Conservation (phyloP, 2,113 vertebrate species). For the Cyanoramphus novaezelandiae region DNA sequence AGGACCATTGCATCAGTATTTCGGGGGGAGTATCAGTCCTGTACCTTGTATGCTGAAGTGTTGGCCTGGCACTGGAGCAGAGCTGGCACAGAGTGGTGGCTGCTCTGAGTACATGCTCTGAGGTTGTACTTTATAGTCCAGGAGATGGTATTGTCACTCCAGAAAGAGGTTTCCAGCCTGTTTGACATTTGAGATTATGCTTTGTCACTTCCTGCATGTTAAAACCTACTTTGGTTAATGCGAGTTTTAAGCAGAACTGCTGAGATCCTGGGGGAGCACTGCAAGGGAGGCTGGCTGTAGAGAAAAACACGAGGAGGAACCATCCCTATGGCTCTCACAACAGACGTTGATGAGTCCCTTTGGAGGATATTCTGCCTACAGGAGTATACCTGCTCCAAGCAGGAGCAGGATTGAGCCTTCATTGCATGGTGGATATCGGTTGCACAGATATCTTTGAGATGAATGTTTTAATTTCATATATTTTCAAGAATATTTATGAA, state of each 20-base stretch:
- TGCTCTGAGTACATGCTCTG: not conserved
- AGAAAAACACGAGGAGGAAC: not conserved
- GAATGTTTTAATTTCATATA: not conserved
- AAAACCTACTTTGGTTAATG: not conserved
- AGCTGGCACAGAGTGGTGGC: not conserved
- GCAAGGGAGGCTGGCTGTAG: not conserved
- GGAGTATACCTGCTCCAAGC: not conserved
- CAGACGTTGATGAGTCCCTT: not conserved
- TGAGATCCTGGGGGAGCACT: not conserved
- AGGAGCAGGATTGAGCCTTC: not conserved
- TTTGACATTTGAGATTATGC: not conserved
- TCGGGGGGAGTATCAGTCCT: not conserved
- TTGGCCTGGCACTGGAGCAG: not conserved
- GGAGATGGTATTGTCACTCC: not conserved
- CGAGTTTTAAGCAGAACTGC: not conserved
- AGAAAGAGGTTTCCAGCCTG: not conserved
- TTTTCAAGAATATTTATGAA: not conserved
- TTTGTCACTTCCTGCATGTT: not conserved
- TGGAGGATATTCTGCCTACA: not conserved
- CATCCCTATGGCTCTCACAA: not conserved
- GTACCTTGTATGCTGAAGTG: accelerated
- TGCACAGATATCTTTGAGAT: not conserved
- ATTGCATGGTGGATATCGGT: not conserved
- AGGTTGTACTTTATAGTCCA: not conserved
- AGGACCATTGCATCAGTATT: not conserved